Evolutionary conservation across 2,888 invertebrate genomes (phyloP), one percentile per base, ranked within the genome.

Genomic region (Gastrophysa polygoni): DNA sequence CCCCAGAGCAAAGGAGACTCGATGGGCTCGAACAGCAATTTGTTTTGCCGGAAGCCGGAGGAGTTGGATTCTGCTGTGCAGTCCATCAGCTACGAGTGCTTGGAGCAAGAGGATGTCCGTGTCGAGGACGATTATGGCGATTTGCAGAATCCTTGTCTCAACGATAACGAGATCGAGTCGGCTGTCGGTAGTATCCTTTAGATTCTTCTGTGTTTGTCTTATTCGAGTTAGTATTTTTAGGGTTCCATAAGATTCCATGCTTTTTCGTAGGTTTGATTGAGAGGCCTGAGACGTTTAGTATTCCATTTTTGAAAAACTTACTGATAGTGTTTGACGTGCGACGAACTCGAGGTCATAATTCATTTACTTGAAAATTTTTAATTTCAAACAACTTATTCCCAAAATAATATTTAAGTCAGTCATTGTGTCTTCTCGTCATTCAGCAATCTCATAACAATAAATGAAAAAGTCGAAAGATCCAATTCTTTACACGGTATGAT

Each of bases 151-250:
- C 76, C 74, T 28, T 71, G 70, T 63, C 68, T 78, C 43, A 81
- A 81, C 61, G 79, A 79, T 55, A 77, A 77, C 44, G 81, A 81
- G 66, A 77, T 82, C n/a, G 81, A 81, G 63, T 78, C 79, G 48
- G 82, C 82, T 18, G 81, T 82, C 28, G 81, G 80, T 61, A 81
- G 81, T 67, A 82, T 82, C 28, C 64, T 68, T 47, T 68, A 67
- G 56, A 59, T 48, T 46, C n/a, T n/a, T 59, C 48, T 60, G 54
- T 61, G 56, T 48, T 50, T 52, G 47, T 34, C 32, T 52, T 34
- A 32, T 57, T 52, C 34, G 6, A 20, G 44, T 48, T 51, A 43
- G 10, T 21, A 34, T 51, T 52, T 62, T 56, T 50, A 16, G 24
- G 46, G 38, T 21, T 49, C 34, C 17, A 43, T n/a, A 29, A 29